Evolutionary conservation across 1,140 invertebrate genomes (phyloP).

Genomic region (Littorina saxatilis): DNA sequence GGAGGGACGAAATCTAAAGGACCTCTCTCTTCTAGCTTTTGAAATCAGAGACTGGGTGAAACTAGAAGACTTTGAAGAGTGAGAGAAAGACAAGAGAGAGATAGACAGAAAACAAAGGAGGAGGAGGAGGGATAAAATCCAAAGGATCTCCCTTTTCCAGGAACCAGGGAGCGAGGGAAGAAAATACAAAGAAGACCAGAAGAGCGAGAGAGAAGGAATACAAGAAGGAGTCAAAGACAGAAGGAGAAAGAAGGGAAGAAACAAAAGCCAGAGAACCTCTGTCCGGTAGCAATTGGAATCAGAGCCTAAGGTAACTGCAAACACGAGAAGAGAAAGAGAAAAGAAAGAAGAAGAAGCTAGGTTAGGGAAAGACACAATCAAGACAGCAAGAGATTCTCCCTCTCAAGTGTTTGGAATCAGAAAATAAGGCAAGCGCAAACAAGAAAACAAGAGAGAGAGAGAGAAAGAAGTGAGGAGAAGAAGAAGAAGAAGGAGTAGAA

Average conservation of each 20-base stretch:
- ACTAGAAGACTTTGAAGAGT: too few relatives aligned
- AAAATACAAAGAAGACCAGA: background rate
- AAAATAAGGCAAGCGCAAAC: background rate
- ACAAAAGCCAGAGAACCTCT: background rate
- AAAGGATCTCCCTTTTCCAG: too few relatives aligned
- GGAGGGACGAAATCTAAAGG: too few relatives aligned
- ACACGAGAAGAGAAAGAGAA: background rate
- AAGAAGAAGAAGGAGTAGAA: background rate
- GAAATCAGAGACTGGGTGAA: too few relatives aligned
- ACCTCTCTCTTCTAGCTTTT: too few relatives aligned
- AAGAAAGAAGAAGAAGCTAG: background rate
- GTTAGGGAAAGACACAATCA: background rate
- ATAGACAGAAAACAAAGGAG: background rate
- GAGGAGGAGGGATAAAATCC: background rate
- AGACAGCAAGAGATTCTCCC: background rate
- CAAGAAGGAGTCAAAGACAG: too few relatives aligned
- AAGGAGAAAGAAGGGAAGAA: too few relatives aligned
- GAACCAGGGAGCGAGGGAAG: background rate
- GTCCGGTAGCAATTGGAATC: background rate
- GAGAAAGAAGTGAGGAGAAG: background rate
- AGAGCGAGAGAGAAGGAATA: background rate
- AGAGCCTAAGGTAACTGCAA: background rate
- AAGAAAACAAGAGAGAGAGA: background rate
- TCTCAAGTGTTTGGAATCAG: background rate
- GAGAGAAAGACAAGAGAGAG: too few relatives aligned